Conservation (phyloP, 2,888 invertebrate genomes). For the Acrobasis suavella region DNA sequence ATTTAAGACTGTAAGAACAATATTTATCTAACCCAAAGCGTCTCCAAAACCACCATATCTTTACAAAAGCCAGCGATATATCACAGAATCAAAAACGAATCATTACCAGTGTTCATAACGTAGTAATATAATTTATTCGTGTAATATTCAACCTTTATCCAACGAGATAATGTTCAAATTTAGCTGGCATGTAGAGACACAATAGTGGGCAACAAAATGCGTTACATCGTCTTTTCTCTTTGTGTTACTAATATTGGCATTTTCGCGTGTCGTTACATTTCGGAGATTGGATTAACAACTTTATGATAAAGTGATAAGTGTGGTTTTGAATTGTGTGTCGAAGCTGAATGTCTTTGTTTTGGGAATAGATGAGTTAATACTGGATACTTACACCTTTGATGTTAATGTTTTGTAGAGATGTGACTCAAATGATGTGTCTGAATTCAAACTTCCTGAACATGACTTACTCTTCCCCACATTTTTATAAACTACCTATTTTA, state of each 20-base stretch:
- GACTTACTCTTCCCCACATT: no score
- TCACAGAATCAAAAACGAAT: constrained; percentile 26
- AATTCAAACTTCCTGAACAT: no score
- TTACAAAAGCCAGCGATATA: neutral
- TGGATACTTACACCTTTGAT: constrained; percentile 2
- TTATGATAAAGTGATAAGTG: neutral
- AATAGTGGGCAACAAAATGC: constrained; percentile 29
- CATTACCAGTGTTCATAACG: constrained; percentile 24
- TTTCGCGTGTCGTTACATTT: constrained; percentile 38
- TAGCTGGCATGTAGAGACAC: neutral
- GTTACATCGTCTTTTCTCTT: constrained; percentile 45
- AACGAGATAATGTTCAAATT: neutral
- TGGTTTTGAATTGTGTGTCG: neutral
- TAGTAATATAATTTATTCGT: neutral
- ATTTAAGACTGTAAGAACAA: neutral
- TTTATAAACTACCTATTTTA: no score
- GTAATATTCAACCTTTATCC: neutral
- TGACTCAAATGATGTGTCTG: no score
- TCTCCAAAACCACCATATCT: constrained; percentile 21
- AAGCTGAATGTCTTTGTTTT: neutral
- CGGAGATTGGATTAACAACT: constrained; percentile 23
- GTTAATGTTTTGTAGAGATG: constrained; percentile 2
- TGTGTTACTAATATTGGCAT: constrained; percentile 49
- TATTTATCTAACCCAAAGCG: neutral
- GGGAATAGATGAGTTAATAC: neutral